A percentile compares a stretch with the other conserved stretches of the same genome.
Evolutionary conservation across 2,113 vertebrate genomes (phyloP).

Genomic region (Caracal caracal): DNA sequence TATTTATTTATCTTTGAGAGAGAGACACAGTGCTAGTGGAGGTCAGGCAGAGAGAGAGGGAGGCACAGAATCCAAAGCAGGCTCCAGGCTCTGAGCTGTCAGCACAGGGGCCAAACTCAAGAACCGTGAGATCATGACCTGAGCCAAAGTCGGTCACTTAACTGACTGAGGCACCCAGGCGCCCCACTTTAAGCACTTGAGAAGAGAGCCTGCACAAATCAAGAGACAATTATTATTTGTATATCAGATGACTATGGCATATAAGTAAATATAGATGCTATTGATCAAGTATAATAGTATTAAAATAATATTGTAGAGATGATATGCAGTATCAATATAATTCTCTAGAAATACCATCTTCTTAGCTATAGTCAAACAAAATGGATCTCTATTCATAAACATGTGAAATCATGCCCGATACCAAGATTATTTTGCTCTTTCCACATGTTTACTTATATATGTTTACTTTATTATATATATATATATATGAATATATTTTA

Average conservation of each 20-base stretch:
- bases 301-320: background rate
- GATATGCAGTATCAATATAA: background rate
- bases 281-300: background rate
- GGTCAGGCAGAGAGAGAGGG: too few species aligned
- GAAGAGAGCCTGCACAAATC: background rate
- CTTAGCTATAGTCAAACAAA: slow-evolving; percentile 26
- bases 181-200: background rate
- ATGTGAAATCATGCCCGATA: background rate
- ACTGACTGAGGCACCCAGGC: too few species aligned
- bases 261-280: background rate
- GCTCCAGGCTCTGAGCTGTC: too few species aligned
- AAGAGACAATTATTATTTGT: background rate
- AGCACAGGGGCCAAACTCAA: too few species aligned
- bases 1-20: too few species aligned
- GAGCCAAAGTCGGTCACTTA: too few species aligned
- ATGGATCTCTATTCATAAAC: slow-evolving; percentile 46
- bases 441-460: background rate
- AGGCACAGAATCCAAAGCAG: too few species aligned
- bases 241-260: background rate
- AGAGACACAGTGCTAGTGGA: too few species aligned
- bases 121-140: too few species aligned
- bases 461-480: background rate
- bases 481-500: background rate
- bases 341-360: background rate
- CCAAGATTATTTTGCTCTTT: slow-evolving; percentile 11